Conservation (phyloP, 2,797 vertebrate species). For the Hirundo rustica region DNA sequence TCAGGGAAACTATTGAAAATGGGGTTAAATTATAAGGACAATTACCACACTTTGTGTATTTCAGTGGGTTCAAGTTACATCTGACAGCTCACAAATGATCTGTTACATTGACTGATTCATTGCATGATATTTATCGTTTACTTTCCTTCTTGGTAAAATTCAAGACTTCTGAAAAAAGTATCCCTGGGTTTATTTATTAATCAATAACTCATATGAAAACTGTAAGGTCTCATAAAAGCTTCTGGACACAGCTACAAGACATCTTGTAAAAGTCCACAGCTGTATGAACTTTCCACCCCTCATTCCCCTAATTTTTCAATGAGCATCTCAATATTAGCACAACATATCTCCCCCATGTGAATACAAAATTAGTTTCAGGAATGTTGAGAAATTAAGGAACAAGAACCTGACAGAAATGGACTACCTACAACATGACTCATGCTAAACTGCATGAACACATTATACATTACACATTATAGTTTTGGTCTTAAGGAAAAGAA, state of each 20-base stretch:
- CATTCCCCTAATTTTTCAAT: not conserved
- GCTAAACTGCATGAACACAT: not conserved
- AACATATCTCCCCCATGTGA: not conserved
- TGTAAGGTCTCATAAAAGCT: not conserved
- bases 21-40: not conserved
- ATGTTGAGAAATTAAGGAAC: not conserved
- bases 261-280: not conserved
- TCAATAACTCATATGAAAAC: not conserved
- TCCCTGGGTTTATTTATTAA: not conserved
- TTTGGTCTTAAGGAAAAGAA: not conserved
- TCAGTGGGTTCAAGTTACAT: not conserved
- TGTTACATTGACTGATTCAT: not conserved
- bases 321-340: not conserved
- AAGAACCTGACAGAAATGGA: not conserved
- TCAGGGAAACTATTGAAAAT: not conserved
- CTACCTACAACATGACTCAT: not conserved
- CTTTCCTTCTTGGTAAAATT: not conserved
- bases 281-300: not conserved
- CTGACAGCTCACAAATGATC: not conserved
- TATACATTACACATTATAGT: not conserved
- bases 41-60: not conserved
- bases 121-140: not conserved
- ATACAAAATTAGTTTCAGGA: not conserved
- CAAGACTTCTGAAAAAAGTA: not conserved
- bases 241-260: not conserved